Conservation (phyloP, 1,140 invertebrate genomes). For the Drosophila nikananu region DNA sequence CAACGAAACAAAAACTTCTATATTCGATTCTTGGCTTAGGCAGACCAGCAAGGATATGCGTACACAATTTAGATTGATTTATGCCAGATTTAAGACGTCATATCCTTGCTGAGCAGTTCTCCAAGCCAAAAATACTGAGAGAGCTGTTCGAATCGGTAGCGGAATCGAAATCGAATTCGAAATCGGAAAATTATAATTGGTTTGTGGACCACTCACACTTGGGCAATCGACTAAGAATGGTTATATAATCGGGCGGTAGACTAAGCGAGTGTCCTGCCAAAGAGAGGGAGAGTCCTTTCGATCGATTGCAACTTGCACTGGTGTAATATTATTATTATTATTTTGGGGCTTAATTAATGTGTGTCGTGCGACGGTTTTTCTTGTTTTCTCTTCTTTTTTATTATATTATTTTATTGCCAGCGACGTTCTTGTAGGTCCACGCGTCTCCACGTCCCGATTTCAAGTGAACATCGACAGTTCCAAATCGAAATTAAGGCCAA, state of each 20-base stretch:
- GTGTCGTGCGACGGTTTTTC: slow-evolving; percentile 58
- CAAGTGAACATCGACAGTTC: slow-evolving; percentile 85
- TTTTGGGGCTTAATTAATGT: slow-evolving; percentile 47
- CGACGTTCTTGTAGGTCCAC: slow-evolving; percentile 76
- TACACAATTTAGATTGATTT: background rate
- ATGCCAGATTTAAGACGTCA: slow-evolving; percentile 18
- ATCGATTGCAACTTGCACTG: slow-evolving; percentile 49
- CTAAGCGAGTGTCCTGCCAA: slow-evolving; percentile 36
- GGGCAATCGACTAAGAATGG: slow-evolving; percentile 20
- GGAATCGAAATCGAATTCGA: slow-evolving; percentile 12
- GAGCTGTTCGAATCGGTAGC: slow-evolving; percentile 18
- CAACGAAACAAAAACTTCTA: slow-evolving; percentile 52
- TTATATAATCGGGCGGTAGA: slow-evolving; percentile 56
- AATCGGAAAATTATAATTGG: slow-evolving; percentile 21
- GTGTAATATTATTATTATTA: slow-evolving; percentile 15
- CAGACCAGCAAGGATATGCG: slow-evolving; percentile 67
- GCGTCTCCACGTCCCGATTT: slow-evolving; percentile 85
- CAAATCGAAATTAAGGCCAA: slow-evolving; percentile 85
- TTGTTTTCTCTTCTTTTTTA: slow-evolving; percentile 1
- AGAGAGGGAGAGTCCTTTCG: slow-evolving; percentile 35
- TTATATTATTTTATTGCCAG: slow-evolving; percentile 57
- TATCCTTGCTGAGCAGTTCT: slow-evolving; percentile 50
- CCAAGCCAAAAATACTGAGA: slow-evolving; percentile 3
- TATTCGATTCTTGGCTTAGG: slow-evolving; percentile 7
- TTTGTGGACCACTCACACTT: slow-evolving; percentile 49